Percentiles rank a stretch among this genome's conserved stretches.
Evolutionary conservation across 2,888 invertebrate species (phyloP).

Genomic region (Ecliptopera silaceata): DNA sequence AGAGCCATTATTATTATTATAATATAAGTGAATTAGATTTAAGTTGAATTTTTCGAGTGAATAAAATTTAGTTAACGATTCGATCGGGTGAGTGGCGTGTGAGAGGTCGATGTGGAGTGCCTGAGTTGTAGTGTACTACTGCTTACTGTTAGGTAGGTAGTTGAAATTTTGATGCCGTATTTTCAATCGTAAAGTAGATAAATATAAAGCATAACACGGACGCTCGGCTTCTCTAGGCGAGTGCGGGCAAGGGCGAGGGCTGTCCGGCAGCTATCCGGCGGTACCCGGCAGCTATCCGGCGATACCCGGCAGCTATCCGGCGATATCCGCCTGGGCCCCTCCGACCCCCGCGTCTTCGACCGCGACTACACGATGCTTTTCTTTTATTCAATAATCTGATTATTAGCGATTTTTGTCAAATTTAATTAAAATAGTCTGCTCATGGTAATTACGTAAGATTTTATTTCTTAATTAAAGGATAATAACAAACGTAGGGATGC

Average conservation of each 20-base stretch:
- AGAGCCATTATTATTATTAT: slow-evolving; percentile 81
- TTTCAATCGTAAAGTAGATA: slow-evolving; percentile 79
- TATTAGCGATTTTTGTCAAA: slow-evolving; percentile 79
- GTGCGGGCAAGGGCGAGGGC: slow-evolving; percentile 31
- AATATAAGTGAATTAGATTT: slow-evolving; percentile 80
- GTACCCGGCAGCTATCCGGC: neutral
- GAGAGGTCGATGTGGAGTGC: slow-evolving; percentile 80
- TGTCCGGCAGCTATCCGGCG: slow-evolving; percentile 23
- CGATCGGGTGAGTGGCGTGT: slow-evolving; percentile 78
- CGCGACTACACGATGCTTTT: slow-evolving; percentile 66
- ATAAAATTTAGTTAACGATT: slow-evolving; percentile 78
- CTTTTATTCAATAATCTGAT: slow-evolving; percentile 76
- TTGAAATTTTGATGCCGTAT: slow-evolving; percentile 81
- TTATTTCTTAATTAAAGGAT: slow-evolving; percentile 83
- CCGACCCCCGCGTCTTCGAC: neutral
- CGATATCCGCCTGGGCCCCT: neutral
- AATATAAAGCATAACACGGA: slow-evolving; percentile 72
- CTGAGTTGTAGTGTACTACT: slow-evolving; percentile 80
- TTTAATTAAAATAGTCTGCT: slow-evolving; percentile 82
- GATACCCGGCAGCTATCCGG: neutral
- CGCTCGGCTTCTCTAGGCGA: slow-evolving; percentile 65
- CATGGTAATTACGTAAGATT: slow-evolving; percentile 81
- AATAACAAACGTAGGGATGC: slow-evolving; percentile 83
- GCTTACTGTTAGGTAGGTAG: slow-evolving; percentile 84
- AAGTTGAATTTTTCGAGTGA: slow-evolving; percentile 81